Evolutionary conservation across 2,797 vertebrate species (phyloP), one percentile per base, ranked within the genome.

Genomic region (Sebastes itinus): DNA sequence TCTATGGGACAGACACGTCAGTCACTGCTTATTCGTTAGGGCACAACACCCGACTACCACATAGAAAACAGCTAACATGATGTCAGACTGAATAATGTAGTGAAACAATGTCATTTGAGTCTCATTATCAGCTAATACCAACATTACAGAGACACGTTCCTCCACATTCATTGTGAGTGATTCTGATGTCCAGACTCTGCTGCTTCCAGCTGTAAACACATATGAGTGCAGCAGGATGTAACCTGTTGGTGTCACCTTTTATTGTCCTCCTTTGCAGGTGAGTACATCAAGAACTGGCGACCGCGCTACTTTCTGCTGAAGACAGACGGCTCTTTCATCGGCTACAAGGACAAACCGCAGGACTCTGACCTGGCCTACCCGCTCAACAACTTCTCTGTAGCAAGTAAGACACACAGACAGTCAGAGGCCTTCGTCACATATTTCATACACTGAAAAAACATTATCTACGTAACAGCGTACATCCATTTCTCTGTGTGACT

Each of bases 281-380:
- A 99, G 93, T 99, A 99, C 94, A 99, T 99, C 93, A 99, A 99
- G 96, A 99, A 98, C 94, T 99, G 98, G 98, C 97, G 98, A 78
- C 98, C 98, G 67, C 97, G 98, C 83, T 99, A 99, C 82, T 99
- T 99, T 93, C 96, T 99, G 91, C 93, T 99, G 89, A 99, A 99
- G 96, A 97, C 97, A 79, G 98, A 99, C 90, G 98, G 98, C 88
- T 99, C 98, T 82, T 99, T 99, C 95, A 99, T 99, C 87, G 98
- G 98, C 88, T 99, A 99, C 94, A 99, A 99, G 95, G 98, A 99
- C 94, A 99, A 99, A 92, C 98, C 98, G 18, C 98, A 99, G 95
- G 98, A 99, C 93, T 97, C 98, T n/a, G 98, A 99, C 96, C 95
- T 99, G 91, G 98, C 98, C 80, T 99, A 99, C 92, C 98, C 98